These are phyloP conservation scores for Neoaliturus tenellus DNA, from an alignment of 2,888 invertebrate species.

Conservation along the genomic window DNA sequence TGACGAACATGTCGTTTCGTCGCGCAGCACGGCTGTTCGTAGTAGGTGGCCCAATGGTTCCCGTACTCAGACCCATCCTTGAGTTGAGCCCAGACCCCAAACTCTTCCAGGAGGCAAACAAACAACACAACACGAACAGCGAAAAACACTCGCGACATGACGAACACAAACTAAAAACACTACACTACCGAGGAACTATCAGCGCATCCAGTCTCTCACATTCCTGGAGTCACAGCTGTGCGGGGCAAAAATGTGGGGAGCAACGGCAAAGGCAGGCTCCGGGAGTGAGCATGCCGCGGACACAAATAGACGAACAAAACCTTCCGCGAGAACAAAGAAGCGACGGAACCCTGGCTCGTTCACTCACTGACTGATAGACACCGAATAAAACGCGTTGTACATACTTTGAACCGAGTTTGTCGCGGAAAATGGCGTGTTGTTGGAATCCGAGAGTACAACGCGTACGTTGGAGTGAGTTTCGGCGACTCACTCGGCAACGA, in stretches of 20 bases:
- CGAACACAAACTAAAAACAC: slow-evolving; percentile 36
- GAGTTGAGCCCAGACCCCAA: slow-evolving; percentile 60
- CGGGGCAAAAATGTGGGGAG: background rate
- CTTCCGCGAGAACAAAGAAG: slow-evolving; percentile 1
- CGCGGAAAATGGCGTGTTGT: background rate
- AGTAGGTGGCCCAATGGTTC: slow-evolving; percentile 83
- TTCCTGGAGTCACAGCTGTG: slow-evolving; percentile 17
- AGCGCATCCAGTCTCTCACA: slow-evolving; percentile 31
- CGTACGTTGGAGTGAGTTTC: background rate
- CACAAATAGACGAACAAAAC: slow-evolving; percentile 49
- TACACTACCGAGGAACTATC: slow-evolving; percentile 29
- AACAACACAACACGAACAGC: slow-evolving; percentile 60
- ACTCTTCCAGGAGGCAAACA: slow-evolving; percentile 60
- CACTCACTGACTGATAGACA: background rate
- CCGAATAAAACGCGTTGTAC: background rate
- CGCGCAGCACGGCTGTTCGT: slow-evolving; percentile 84
- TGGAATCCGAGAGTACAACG: background rate
- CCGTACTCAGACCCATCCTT: slow-evolving; percentile 73
- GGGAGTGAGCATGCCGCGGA: slow-evolving; percentile 30
- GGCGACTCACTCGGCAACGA: background rate
- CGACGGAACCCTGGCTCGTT: background rate
- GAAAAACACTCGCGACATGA: slow-evolving; percentile 60
- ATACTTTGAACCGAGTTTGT: slow-evolving; percentile 20
- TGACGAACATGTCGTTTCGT: slow-evolving; percentile 81
- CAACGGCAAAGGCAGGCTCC: background rate